Percentiles rank a stretch among this genome's conserved stretches.
Conservation (phyloP, 2,797 vertebrate species). For the Megaceryle alcyon region DNA sequence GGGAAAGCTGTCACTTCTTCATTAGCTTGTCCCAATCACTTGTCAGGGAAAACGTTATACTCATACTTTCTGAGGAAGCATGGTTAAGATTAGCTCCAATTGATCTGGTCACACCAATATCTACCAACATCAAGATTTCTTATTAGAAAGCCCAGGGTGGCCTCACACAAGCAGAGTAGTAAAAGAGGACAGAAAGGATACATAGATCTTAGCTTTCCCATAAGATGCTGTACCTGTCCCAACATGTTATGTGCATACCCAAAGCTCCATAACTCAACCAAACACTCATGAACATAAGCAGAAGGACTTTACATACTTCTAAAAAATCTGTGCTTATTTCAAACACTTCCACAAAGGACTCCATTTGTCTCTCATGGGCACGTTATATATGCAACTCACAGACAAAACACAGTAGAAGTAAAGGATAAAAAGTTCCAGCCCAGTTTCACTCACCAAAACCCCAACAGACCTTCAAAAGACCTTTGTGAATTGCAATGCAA, state of each 20-base stretch:
- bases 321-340: not conserved
- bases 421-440: not conserved
- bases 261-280: not conserved
- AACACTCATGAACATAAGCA: not conserved
- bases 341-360: not conserved
- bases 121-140: not conserved
- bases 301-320: not conserved
- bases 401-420: not conserved
- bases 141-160: not conserved
- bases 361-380: not conserved
- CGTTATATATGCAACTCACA: not conserved
- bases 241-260: not conserved
- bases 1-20: not conserved
- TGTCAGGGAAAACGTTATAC: not conserved
- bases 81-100: fast-evolving
- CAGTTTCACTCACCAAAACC: not conserved
- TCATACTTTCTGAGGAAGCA: not conserved
- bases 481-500: not conserved
- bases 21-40: not conserved
- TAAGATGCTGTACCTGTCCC: not conserved
- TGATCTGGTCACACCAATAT: not conserved
- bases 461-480: not conserved
- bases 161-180: not conserved
- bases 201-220: not conserved
- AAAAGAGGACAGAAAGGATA: not conserved